Percentiles rank a stretch among this genome's conserved stretches.
Evolutionary conservation across 2,888 invertebrate genomes (phyloP).

Genomic region (Phaedon cochleariae): DNA sequence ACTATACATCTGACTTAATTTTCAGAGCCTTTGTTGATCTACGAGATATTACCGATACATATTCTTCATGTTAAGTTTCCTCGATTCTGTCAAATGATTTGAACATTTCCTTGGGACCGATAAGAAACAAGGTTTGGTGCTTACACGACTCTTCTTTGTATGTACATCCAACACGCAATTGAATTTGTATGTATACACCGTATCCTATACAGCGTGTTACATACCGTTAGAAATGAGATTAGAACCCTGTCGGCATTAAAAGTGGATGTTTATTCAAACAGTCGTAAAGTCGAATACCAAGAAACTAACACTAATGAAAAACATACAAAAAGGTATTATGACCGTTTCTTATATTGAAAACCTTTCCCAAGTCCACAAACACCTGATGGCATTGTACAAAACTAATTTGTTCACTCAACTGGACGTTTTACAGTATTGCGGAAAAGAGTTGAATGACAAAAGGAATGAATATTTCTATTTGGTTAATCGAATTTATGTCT

Average conservation of each 20-base stretch:
- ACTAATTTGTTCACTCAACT: not conserved
- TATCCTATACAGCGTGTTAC: not conserved
- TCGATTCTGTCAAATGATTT: not conserved
- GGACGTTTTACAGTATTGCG: not conserved
- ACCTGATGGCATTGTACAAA: not conserved
- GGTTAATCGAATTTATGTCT: too few species aligned
- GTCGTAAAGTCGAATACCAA: not conserved
- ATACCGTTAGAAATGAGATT: constrained; percentile 2
- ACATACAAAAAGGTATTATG: not conserved
- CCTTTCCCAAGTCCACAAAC: not conserved
- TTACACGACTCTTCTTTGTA: not conserved
- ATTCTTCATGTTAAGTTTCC: not conserved
- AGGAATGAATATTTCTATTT: too few species aligned
- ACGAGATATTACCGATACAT: too few species aligned
- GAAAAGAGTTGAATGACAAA: constrained; percentile 5
- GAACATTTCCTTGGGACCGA: not conserved
- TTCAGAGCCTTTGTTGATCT: too few species aligned
- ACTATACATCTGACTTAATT: too few species aligned
- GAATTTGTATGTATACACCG: not conserved
- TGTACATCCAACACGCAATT: not conserved
- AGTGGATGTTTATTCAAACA: not conserved
- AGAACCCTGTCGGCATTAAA: not conserved
- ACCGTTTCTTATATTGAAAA: not conserved
- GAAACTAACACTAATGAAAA: constrained; percentile 1
- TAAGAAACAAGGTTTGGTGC: not conserved